Conservation (phyloP, 2,113 vertebrate genomes). For the Labeo rohita region DNA sequence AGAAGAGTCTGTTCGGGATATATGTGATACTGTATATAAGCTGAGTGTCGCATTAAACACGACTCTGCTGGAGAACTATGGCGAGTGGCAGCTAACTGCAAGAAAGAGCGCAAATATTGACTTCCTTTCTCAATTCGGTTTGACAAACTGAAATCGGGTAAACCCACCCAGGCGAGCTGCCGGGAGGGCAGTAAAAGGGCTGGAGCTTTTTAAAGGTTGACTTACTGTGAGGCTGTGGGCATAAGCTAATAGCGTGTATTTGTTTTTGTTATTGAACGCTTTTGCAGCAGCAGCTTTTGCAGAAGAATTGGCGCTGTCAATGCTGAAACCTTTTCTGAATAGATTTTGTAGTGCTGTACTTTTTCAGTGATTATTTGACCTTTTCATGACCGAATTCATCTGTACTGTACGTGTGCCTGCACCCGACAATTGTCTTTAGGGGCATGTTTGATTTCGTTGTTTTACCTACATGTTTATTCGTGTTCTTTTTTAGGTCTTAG, state of each 20-base stretch:
- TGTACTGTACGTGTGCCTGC: not conserved
- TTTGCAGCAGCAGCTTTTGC: constrained; percentile 28
- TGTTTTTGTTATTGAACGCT: constrained; percentile 21
- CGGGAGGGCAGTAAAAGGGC: constrained; percentile 61
- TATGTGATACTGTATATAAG: constrained; percentile 25
- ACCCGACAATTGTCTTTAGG: not conserved
- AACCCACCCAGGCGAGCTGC: constrained; percentile 56
- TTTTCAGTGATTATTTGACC: not conserved
- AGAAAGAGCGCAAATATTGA: constrained; percentile 75
- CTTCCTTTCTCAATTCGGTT: constrained; percentile 65
- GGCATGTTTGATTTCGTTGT: not conserved
- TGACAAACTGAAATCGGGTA: constrained; percentile 62
- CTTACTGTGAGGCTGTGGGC: constrained; percentile 1
- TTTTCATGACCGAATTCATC: constrained; percentile 1
- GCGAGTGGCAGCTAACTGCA: constrained; percentile 67
- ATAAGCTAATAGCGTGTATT: constrained; percentile 27
- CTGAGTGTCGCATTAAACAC: constrained; percentile 52
- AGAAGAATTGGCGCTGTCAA: constrained; percentile 41
- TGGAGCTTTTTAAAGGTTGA: constrained; percentile 65
- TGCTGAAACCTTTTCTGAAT: constrained; percentile 14
- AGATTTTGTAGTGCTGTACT: not conserved
- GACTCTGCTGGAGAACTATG: constrained; percentile 53
- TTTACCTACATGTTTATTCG: not conserved
- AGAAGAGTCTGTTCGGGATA: not conserved
- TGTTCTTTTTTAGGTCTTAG: not conserved